Evolutionary conservation across 2,888 invertebrate species (phyloP), one percentile per base, ranked within the genome.

Genomic region (Azorinus chamasolen): DNA sequence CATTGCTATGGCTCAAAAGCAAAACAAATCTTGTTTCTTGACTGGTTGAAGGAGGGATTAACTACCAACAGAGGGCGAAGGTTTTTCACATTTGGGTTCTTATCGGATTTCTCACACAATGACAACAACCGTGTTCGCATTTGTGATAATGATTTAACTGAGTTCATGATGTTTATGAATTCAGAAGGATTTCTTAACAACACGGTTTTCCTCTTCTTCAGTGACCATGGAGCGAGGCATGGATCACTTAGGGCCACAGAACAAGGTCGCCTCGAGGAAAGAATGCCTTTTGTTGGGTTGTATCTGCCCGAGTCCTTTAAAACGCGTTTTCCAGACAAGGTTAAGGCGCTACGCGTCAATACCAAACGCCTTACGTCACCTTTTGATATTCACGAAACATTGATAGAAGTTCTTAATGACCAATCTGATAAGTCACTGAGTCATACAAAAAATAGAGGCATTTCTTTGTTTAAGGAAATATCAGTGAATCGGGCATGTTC

Each of bases 191-290:
- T 95, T 43, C 93, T 97, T 20, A 95, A 97, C 77, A 95, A 97
- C 85, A 97, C 98, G 0, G 90, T 98, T 79, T 93, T 99, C 0
- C 95, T 98, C 64, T 91, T 98, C 3, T 97, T 98, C 97, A 96
- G 97, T 4, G 98, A 99, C 93, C 98, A 99, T 92, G 98, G 98
- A 0, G 86, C 89, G 4, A 86, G 98, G 90, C 98, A 96, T 93
- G 95, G 96, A 0, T 94, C 95, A 61, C 95, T 97, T 8, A 95
- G 98, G 0, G 95, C 96, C 86, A 98, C 97, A 0, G 94, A 97
- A 6, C 98, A 98, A 92, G 98, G 98, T 0, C 97, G 97, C 92
- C 95, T 97, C 69, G 98, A 98, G 89, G 98, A 98, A 91, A 95
- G 98, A 1, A 91, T 98, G 70, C 98, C 98, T 0, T 96, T 97